Conservation (phyloP, 2,113 vertebrate species). For the Bubo scandiacus region DNA sequence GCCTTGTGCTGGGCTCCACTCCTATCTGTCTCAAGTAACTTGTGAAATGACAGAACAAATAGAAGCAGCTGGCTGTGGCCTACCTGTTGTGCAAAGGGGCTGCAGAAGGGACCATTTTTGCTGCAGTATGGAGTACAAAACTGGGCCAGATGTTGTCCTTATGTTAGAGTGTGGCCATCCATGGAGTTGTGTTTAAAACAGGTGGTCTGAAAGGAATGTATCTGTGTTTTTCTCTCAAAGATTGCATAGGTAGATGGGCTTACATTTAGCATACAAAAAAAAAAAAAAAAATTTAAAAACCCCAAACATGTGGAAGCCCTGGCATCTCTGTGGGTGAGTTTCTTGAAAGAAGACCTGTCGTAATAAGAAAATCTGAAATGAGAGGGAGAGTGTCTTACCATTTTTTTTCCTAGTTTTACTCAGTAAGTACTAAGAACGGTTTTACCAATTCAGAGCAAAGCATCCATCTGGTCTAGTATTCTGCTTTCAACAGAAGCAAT, state of each 20-base stretch:
- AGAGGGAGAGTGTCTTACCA: neutral
- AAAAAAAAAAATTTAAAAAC: neutral
- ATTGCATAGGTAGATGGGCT: neutral
- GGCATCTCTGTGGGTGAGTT: neutral
- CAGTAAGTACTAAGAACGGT: neutral
- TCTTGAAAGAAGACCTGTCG: neutral
- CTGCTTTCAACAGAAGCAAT: neutral
- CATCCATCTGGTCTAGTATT: neutral
- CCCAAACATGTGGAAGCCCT: neutral
- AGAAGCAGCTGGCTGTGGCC: slow-evolving; percentile 9
- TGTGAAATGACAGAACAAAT: slow-evolving; percentile 26
- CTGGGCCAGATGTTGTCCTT: neutral
- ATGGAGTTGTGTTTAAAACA: neutral
- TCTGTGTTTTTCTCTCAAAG: neutral
- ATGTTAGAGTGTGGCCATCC: neutral
- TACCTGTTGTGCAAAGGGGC: neutral
- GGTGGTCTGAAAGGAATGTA: neutral
- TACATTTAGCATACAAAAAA: neutral
- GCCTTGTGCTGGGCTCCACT: slow-evolving; percentile 5
- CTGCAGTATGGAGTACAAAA: neutral
- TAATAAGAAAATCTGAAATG: neutral
- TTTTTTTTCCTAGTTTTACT: neutral
- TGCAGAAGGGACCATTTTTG: neutral
- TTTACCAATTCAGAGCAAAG: neutral
- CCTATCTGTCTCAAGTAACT: slow-evolving; percentile 26